Evolutionary conservation across 2,113 vertebrate genomes (phyloP).

Genomic region (Copsychus sechellarum): DNA sequence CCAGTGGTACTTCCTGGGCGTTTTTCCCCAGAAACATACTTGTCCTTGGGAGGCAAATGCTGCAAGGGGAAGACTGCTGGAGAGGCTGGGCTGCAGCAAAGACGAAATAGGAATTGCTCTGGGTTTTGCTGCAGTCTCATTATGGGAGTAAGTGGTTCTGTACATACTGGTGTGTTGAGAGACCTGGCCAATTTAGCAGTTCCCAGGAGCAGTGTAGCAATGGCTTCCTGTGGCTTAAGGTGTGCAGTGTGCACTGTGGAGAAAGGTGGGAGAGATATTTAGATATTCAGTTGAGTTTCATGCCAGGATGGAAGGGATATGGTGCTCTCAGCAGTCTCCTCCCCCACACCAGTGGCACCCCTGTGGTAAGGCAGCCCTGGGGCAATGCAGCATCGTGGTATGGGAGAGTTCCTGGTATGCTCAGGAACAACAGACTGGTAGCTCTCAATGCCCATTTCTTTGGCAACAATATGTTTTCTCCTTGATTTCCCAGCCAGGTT

Average conservation of each 20-base stretch:
- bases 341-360: fast-evolving
- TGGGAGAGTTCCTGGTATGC: background rate
- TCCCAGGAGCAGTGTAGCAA: background rate
- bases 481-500: background rate
- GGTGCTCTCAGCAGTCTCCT: background rate
- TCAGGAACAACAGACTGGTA: background rate
- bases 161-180: background rate
- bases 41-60: background rate
- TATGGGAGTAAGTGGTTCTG: background rate
- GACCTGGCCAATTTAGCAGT: background rate
- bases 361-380: background rate
- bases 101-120: background rate
- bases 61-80: background rate
- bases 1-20: background rate
- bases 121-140: background rate
- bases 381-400: fast-evolving
- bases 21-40: background rate
- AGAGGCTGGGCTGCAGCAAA: background rate
- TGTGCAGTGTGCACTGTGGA: background rate
- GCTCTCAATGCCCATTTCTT: background rate
- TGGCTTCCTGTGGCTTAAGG: background rate
- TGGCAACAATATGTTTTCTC: background rate
- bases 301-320: background rate
- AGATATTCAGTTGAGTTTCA: background rate
- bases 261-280: background rate